phyloP scores from a whole-genome alignment of 2,797 vertebrate genomes.

The Poecilia wingei region DNA sequence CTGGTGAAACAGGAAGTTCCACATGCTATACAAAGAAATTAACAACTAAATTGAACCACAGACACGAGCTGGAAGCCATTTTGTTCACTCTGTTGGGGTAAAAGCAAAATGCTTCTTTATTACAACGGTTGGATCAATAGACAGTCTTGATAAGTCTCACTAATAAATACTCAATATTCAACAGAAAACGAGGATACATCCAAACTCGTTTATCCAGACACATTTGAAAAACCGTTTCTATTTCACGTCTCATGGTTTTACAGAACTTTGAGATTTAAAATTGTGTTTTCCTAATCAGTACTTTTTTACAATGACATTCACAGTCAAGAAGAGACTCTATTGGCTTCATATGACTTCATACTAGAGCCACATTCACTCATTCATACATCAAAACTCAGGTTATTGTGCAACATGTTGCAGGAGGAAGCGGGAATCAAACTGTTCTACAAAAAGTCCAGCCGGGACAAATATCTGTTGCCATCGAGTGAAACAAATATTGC shows the following conservation, averaged over 20 bases:
- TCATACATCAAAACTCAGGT: neutral
- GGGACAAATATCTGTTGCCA: neutral
- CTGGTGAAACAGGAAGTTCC: neutral
- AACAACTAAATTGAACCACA: neutral
- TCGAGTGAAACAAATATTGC: neutral
- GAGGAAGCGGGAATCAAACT: neutral
- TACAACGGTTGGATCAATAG: neutral
- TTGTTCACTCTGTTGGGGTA: neutral
- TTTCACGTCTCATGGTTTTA: neutral
- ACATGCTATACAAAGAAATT: neutral
- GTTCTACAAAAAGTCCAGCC: neutral
- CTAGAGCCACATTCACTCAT: neutral
- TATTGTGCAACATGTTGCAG: neutral
- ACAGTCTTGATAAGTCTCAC: neutral
- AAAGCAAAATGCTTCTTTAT: neutral
- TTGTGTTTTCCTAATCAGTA: neutral
- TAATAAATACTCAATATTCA: neutral
- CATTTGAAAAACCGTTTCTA: neutral
- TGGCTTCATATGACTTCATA: too few species aligned
- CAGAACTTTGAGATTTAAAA: neutral
- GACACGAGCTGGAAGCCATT: neutral
- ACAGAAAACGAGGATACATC: neutral
- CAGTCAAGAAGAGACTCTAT: neutral
- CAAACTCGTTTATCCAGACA: neutral
- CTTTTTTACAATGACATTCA: neutral